Evolutionary conservation across 2,797 vertebrate species (phyloP), one percentile per base, ranked within the genome.

Genomic region (Cuniculus paca): DNA sequence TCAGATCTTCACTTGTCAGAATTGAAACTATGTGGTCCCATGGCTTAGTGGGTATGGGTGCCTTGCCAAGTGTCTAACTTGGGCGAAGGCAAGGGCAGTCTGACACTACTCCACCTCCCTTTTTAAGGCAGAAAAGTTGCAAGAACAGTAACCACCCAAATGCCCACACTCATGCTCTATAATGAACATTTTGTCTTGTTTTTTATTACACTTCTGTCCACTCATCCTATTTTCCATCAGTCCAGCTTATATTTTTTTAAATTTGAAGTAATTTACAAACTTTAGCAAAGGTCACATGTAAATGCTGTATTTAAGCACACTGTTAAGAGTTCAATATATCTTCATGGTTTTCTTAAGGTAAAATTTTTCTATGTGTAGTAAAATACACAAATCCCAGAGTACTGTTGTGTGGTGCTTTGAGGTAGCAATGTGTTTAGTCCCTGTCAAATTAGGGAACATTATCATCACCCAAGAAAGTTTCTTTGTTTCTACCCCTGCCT

Each of bases 381-480:
- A 79, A 88, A 45, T 31, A 70, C 45, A 39, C 60, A 72, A 6
- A 88, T 56, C 52, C 20, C 50, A 93, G 42, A n/a, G 48, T 58
- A 19, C 19, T 6, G 34, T 90, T 95, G 85, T 75, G 70, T 74
- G 36, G 52, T 90, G 74, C 83, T 96, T 95, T 93, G 92, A 94
- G 31, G 50, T 79, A 54, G 26, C 34, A 4, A 0, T 39, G 63
- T 56, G 80, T 88, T 28, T 48, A 42, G 26, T 74, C 36, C 84
- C 24, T 88, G 10, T 85, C 74, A 83, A 88, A 74, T 61, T 9
- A 22, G 58, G 34, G n/a, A 72, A 28, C 31, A 56, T 68, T 68
- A 58, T 16, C 12, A 2, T 91, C 42, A n/a, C 10, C 79, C 84
- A 26, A 56, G 85, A 52, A 86, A 75, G 60, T 96, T 81, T 80